A percentile compares a stretch with the other conserved stretches of the same genome.
Evolutionary conservation across 1,140 invertebrate species (phyloP).

Genomic region (Vanessa atalanta): DNA sequence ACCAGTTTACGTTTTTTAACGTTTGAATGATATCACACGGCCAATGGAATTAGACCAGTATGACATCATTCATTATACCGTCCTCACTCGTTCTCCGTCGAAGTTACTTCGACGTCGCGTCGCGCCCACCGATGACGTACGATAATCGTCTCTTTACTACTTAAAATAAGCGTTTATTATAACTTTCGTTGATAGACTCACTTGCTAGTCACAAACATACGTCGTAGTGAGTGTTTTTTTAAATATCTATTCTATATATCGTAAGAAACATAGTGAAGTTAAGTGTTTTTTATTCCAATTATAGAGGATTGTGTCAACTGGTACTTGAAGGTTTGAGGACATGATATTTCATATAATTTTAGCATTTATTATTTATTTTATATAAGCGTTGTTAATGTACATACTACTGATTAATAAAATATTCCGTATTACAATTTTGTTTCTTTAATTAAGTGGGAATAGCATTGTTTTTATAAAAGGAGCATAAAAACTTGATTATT

Average conservation of each 20-base stretch:
- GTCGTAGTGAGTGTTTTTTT: neutral
- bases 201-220: neutral
- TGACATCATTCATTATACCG: neutral
- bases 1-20: neutral
- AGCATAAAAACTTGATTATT: too few relatives aligned
- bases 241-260: neutral
- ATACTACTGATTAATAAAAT: neutral
- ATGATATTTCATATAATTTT: neutral
- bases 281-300: neutral
- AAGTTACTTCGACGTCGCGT: neutral
- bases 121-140: constrained; percentile 1
- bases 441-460: neutral
- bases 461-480: too few relatives aligned
- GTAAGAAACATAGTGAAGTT: neutral
- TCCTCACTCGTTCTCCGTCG: neutral
- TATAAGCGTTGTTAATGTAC: neutral
- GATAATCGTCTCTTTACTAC: neutral
- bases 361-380: constrained; percentile 1
- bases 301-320: constrained; percentile 1
- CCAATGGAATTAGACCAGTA: neutral
- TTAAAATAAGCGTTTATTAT: constrained; percentile 3
- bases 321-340: neutral
- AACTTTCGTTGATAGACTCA: neutral
- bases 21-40: constrained; percentile 1
- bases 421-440: too few relatives aligned